Percentiles rank a stretch among this genome's conserved stretches.
These are phyloP conservation scores for Lagothrix lagotricha DNA, from an alignment of 2,797 vertebrate species.

Conservation along the genomic window DNA sequence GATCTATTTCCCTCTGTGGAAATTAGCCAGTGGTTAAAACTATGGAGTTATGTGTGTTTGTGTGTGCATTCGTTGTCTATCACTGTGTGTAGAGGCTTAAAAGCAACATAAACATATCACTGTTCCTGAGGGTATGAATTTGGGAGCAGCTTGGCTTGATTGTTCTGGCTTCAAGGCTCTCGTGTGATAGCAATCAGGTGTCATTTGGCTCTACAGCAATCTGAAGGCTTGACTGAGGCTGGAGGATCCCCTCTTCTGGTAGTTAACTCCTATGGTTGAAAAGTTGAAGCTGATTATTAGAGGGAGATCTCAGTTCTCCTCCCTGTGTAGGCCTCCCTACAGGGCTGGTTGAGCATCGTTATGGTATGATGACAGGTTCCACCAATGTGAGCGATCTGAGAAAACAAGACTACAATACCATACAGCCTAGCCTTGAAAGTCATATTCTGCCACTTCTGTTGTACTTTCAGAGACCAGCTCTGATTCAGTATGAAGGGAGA, in stretches of 20 bases:
- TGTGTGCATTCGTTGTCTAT: neutral
- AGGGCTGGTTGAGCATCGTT: neutral
- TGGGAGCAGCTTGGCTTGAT: neutral
- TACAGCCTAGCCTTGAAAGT: neutral
- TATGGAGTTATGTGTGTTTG: neutral
- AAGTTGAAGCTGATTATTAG: neutral
- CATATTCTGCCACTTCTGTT: neutral
- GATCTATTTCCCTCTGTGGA: slow-evolving; percentile 59
- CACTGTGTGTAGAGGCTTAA: neutral
- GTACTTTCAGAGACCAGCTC: neutral
- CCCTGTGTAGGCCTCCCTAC: fast-evolving
- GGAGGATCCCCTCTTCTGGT: neutral
- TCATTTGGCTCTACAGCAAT: neutral
- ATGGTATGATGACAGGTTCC: neutral
- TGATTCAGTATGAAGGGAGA: neutral
- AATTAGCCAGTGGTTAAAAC: slow-evolving; percentile 69
- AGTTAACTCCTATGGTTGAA: neutral
- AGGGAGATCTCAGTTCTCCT: neutral
- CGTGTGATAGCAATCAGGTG: neutral
- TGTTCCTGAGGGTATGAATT: neutral
- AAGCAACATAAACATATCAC: neutral
- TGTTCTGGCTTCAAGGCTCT: neutral
- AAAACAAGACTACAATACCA: neutral
- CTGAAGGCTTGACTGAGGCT: neutral
- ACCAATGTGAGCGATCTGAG: neutral